These are phyloP conservation scores for Anguilla anguilla DNA, from an alignment of 2,797 vertebrate genomes.

Conservation along the genomic window DNA sequence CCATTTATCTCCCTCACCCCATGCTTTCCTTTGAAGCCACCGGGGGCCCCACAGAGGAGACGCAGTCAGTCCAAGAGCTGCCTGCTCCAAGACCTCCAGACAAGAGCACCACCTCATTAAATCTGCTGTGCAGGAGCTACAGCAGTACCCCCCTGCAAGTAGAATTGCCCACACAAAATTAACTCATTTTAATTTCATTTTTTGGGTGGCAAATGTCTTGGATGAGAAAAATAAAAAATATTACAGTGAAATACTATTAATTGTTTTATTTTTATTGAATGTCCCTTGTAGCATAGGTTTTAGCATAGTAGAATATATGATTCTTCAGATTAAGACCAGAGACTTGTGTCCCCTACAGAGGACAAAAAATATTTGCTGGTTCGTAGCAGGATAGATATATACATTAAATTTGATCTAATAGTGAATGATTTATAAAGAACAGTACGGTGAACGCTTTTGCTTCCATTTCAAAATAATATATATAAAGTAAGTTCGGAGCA, in stretches of 20 bases:
- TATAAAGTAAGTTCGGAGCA: background rate
- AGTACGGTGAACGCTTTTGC: background rate
- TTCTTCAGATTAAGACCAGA: too few species aligned
- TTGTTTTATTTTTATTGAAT: too few species aligned
- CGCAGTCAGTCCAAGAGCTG: slow-evolving; percentile 34
- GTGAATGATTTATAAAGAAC: slow-evolving; percentile 36
- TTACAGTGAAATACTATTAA: background rate
- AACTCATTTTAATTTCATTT: background rate
- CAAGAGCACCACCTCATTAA: background rate
- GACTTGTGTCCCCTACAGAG: too few species aligned
- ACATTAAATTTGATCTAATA: slow-evolving; percentile 20
- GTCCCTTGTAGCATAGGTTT: too few species aligned
- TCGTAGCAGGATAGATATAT: background rate
- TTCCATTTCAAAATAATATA: background rate
- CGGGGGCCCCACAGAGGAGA: slow-evolving; percentile 25
- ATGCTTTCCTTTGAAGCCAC: slow-evolving; percentile 38
- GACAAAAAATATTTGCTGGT: background rate
- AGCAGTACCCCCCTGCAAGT: slow-evolving; percentile 17
- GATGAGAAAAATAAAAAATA: too few species aligned
- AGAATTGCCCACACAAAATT: slow-evolving; percentile 27
- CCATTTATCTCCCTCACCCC: slow-evolving; percentile 33
- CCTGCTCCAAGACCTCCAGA: slow-evolving; percentile 35
- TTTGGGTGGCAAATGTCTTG: too few species aligned
- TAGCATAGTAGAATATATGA: too few species aligned
- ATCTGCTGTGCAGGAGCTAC: background rate